Percentiles rank a stretch among this genome's conserved stretches.
Evolutionary conservation across 2,113 vertebrate species (phyloP).

Genomic region (Platycercus adscitus): DNA sequence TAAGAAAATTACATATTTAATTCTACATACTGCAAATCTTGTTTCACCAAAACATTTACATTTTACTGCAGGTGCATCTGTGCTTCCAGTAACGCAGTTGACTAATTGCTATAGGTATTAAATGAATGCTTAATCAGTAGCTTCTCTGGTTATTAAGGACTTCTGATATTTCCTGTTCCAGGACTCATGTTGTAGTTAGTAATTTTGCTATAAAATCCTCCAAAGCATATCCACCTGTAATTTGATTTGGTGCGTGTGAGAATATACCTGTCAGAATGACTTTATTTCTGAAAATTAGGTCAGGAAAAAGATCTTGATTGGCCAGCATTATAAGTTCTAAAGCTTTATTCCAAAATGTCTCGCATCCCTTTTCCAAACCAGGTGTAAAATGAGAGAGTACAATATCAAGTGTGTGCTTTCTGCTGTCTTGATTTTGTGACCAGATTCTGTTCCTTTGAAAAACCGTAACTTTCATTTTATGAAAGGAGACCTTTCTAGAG

Average conservation of each 20-base stretch:
- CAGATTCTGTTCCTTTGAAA: neutral
- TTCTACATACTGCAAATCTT: neutral
- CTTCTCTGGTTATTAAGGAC: neutral
- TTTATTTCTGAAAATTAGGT: neutral
- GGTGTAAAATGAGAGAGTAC: neutral
- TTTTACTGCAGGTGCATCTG: neutral
- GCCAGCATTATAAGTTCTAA: neutral
- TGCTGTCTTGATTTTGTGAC: neutral
- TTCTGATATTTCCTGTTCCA: neutral
- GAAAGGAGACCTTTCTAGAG: neutral
- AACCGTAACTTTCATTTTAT: neutral
- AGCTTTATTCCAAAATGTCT: neutral
- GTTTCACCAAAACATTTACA: neutral
- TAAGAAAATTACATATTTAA: slow-evolving; percentile 61
- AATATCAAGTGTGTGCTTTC: neutral
- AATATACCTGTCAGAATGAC: neutral
- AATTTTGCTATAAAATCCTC: neutral
- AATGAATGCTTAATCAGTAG: neutral
- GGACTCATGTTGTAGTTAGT: neutral
- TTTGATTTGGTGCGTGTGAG: neutral
- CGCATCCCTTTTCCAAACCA: neutral
- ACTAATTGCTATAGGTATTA: neutral
- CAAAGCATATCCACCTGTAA: neutral
- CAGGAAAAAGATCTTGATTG: neutral
- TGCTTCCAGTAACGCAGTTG: neutral